phyloP scores from a whole-genome alignment of 2,888 invertebrate genomes.

The Eupithecia centaureata region DNA sequence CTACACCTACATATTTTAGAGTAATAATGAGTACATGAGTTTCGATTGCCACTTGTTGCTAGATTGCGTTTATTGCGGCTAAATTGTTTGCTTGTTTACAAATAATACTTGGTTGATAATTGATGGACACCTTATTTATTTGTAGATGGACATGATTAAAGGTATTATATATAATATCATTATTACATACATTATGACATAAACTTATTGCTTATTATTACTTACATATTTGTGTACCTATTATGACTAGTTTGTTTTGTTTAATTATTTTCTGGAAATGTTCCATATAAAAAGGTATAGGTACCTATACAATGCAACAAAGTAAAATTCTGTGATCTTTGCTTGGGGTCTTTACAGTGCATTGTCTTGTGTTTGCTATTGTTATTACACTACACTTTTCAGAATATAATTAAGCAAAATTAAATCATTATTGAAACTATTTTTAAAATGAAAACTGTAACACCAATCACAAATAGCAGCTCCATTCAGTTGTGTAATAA shows the following conservation, averaged over 20 bases:
- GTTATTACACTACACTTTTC: neutral
- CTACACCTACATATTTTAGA: too few relatives aligned
- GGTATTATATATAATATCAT: too few relatives aligned
- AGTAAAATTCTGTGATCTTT: neutral
- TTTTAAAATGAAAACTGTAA: slow-evolving; percentile 1
- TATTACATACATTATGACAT: too few relatives aligned
- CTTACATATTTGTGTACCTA: neutral
- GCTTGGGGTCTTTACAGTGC: slow-evolving; percentile 1
- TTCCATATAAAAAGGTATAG: neutral
- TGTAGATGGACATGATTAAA: too few relatives aligned
- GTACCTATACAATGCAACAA: slow-evolving; percentile 5
- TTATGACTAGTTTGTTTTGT: neutral
- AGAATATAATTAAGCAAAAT: neutral
- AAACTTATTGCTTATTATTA: neutral
- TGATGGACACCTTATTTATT: too few relatives aligned
- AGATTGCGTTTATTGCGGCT: too few relatives aligned
- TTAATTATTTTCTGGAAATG: neutral
- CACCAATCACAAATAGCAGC: neutral
- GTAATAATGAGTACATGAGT: too few relatives aligned
- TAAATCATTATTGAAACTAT: neutral
- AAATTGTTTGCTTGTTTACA: too few relatives aligned
- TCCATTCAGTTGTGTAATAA: neutral
- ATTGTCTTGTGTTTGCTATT: slow-evolving; percentile 8
- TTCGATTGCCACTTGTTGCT: too few relatives aligned
- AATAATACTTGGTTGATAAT: too few relatives aligned